These are phyloP conservation scores for Allygus modestus DNA, from an alignment of 2,888 invertebrate genomes.

Conservation along the genomic window DNA sequence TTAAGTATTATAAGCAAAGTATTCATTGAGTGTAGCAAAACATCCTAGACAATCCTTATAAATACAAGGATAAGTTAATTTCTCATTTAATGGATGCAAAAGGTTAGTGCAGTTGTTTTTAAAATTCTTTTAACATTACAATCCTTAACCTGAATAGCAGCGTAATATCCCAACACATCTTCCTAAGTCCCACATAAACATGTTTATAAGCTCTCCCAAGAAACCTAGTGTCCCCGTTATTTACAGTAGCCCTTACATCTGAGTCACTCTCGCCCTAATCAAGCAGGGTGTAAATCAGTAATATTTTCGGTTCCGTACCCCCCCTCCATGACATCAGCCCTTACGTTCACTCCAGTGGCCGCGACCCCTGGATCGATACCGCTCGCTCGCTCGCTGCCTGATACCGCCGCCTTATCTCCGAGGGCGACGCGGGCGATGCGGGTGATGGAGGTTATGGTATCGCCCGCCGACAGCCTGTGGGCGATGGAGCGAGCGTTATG, in stretches of 20 bases:
- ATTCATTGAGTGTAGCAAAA: no score
- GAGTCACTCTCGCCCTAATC: conserved; percentile 52
- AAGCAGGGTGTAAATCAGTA: conserved; percentile 55
- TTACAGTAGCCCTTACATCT: background rate
- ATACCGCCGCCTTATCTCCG: background rate
- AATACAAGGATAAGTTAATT: no score
- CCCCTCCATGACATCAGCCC: conserved; percentile 69
- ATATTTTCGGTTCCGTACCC: conserved; percentile 44
- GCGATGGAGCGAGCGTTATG: conserved; percentile 28
- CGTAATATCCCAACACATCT: no score
- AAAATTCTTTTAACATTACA: no score
- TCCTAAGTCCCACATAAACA: no score
- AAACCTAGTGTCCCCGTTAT: conserved; percentile 14
- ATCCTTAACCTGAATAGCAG: no score
- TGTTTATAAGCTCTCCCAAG: no score
- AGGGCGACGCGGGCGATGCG: background rate
- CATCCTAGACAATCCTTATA: no score
- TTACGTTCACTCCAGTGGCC: conserved; percentile 70
- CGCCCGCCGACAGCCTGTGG: background rate
- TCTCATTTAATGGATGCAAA: no score
- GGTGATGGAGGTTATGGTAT: background rate
- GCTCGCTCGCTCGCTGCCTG: background rate
- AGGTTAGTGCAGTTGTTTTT: no score
- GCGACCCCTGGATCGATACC: conserved; percentile 64
- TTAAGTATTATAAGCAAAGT: no score